phyloP scores from a whole-genome alignment of 92 coral and sea anemone genomes.

The Diadumene lineata region DNA sequence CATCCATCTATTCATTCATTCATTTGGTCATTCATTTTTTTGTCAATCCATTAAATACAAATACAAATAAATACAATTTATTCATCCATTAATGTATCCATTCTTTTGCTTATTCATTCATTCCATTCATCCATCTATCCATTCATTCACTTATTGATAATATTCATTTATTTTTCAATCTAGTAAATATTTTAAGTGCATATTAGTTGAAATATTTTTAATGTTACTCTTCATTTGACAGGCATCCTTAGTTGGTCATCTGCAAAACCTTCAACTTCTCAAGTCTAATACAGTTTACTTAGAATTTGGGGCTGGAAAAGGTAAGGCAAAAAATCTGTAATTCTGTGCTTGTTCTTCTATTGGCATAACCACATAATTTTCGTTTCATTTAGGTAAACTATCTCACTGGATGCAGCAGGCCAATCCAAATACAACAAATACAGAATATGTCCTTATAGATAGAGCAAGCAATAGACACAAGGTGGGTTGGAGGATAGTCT shows the following conservation, averaged over 20 bases:
- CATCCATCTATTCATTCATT: not conserved
- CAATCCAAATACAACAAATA: slow-evolving; percentile 61
- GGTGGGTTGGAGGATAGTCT: too few species aligned
- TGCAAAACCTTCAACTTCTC: slow-evolving; percentile 65
- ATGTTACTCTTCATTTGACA: slow-evolving; percentile 5
- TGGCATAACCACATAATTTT: not conserved
- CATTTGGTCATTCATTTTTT: not conserved
- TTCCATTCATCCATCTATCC: not conserved
- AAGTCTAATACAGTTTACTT: slow-evolving; percentile 63
- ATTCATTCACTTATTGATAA: not conserved
- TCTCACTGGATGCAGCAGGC: slow-evolving; percentile 96
- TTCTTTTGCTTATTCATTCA: not conserved
- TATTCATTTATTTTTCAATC: not conserved
- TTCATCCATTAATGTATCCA: not conserved
- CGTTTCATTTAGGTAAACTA: slow-evolving; percentile 73
- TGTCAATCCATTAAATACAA: not conserved
- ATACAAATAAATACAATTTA: not conserved
- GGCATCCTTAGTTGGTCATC: slow-evolving; percentile 92
- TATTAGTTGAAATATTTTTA: not conserved
- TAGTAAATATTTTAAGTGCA: not conserved
- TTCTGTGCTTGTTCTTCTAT: not conserved
- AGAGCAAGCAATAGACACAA: slow-evolving; percentile 96
- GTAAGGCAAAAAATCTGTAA: slow-evolving; percentile 22
- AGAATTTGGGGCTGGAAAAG: slow-evolving; percentile 98
- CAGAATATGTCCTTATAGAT: slow-evolving; percentile 85